Evolutionary conservation across 2,113 vertebrate species (phyloP).

Genomic region (Physeter macrocephalus): DNA sequence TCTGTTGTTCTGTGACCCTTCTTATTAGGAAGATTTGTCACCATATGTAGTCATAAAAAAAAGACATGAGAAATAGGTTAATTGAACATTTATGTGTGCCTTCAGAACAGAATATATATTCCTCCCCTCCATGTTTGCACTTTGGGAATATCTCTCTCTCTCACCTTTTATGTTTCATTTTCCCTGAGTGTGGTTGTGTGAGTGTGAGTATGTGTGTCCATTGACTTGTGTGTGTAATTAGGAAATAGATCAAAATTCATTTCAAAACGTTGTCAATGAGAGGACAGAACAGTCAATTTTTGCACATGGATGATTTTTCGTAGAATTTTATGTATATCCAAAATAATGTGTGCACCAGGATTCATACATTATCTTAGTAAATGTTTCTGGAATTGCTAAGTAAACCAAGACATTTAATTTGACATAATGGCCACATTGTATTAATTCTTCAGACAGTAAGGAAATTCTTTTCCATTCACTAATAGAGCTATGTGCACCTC

Average conservation of each 20-base stretch:
- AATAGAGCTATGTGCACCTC: accelerated
- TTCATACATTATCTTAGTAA: not conserved
- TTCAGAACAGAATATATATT: not conserved
- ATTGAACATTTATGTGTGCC: not conserved
- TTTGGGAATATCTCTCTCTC: not conserved
- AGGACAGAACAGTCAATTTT: not conserved
- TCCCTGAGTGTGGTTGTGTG: not conserved
- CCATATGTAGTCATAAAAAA: not conserved
- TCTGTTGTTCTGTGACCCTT: not conserved
- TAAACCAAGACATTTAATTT: not conserved
- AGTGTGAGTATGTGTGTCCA: not conserved
- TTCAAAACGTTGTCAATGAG: not conserved
- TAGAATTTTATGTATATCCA: not conserved
- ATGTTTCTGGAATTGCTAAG: not conserved
- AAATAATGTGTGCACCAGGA: not conserved
- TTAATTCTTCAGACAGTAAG: not conserved
- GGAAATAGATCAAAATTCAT: not conserved
- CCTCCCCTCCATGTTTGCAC: not conserved
- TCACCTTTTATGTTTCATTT: not conserved
- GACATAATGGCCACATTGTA: not conserved
- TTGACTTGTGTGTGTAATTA: not conserved
- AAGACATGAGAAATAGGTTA: not conserved
- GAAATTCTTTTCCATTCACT: not conserved
- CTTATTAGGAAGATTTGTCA: constrained; percentile 20
- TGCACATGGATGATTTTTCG: accelerated